Conservation (phyloP, 1,140 invertebrate genomes). For the Bilobella aurantiaca region DNA sequence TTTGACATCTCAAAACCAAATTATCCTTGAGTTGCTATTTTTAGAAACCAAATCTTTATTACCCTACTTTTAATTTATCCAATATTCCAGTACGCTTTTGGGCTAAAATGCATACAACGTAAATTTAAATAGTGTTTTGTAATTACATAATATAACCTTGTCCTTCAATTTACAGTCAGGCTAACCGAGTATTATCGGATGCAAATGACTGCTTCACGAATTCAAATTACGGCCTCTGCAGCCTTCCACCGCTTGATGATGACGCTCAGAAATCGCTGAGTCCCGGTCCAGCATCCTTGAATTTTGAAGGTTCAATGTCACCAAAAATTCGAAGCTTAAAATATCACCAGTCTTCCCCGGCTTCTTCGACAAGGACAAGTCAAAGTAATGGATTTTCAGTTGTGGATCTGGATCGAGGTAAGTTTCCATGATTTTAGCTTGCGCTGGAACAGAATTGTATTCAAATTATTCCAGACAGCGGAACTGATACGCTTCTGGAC, state of each 20-base stretch:
- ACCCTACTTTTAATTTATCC: no score
- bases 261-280: background rate
- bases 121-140: background rate
- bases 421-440: background rate
- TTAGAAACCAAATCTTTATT: no score
- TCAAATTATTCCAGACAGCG: conserved; percentile 17
- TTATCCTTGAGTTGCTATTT: no score
- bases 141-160: no score
- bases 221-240: background rate
- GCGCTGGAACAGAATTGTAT: background rate
- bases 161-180: conserved; percentile 41
- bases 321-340: no score
- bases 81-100: background rate
- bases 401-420: background rate
- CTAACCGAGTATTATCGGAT: conserved; percentile 51
- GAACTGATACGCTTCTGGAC: conserved; percentile 24
- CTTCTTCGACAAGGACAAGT: no score
- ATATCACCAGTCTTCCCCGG: no score
- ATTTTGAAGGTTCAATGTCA: no score
- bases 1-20: background rate
- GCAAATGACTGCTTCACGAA: conserved; percentile 48
- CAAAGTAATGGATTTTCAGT: no score
- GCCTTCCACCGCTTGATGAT: background rate
- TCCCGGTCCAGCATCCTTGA: background rate
- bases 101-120: background rate